Base-by-base conservation (phyloP, 2,113 vertebrate genomes). In the Eurypyga helias region DNA sequence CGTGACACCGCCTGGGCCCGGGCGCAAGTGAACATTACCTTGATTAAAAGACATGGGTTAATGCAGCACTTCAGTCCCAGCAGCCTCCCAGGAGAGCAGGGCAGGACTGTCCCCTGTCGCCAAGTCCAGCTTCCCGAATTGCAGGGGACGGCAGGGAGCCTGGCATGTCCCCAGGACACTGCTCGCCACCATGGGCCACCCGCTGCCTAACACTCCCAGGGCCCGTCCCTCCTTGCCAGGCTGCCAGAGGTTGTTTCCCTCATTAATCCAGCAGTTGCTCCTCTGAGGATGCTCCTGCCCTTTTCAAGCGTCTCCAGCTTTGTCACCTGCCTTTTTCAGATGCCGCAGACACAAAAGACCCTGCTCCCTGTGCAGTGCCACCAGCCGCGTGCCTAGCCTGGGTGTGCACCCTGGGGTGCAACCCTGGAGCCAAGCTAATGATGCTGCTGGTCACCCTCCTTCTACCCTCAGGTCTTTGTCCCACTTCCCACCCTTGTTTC, bases 41-140 rank as follows among this genome's bases (percentile, higher is more conserved):
- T 92, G 83, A 95, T 97, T 96, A 97, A 97, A 93, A 70, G 72
- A 70, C 67, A 24, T 49, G 89, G 79, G 94, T 51, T 73, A n/a
- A 67, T 3, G 67, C 94, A 90, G 79, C 0, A 0, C 52, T 76
- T 41, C 1, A 26, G 62, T 72, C 75, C 49, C 76, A 64, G 82
- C 90, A 80, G 80, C 66, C 51, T 91, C 78, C 73, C 65, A 8
- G 36, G 20, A 71, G 11, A 95, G 83, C 61, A 46, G 36, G 61
- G 83, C 75, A 69, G 52, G 52, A 8, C 48, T 25, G 48, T 64
- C 52, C 75, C 67, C 52, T 0, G 0, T 9, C 65, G 64, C 3
- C 0, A 0, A 67, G 25, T 6, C 52, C 89, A 58, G 54, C 67
- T 93, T 67, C 66, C 66, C 2, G 0, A 10, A 13, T 3, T 25